phyloP scores from a whole-genome alignment of 64 coral and sea anemone genomes.

The Montipora efflorescens region DNA sequence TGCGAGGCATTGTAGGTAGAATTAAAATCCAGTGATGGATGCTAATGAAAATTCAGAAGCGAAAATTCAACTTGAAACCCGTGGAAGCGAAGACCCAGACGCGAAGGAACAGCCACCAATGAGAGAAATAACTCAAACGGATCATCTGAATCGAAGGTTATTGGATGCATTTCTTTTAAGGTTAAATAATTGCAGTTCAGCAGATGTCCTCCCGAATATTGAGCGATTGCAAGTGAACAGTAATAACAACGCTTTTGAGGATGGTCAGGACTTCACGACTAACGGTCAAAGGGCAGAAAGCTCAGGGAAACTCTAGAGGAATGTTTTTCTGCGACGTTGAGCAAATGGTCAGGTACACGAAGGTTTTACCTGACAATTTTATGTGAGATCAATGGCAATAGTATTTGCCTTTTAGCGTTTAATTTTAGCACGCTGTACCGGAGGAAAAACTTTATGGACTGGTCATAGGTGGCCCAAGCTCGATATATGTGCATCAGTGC shows the following conservation, averaged over 20 bases:
- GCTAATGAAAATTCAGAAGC: not conserved
- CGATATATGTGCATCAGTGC: no score
- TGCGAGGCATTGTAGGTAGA: no score
- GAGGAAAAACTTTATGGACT: no score
- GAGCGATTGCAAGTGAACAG: not conserved
- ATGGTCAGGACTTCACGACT: not conserved
- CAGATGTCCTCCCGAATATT: not conserved
- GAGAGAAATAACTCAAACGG: slow-evolving; percentile 67
- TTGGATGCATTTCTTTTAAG: slow-evolving; percentile 54
- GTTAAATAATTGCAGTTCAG: slow-evolving; percentile 39
- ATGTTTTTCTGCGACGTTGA: no score
- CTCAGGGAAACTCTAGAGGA: no score
- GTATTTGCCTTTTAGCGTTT: no score
- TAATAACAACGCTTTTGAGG: not conserved
- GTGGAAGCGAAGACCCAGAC: slow-evolving; percentile 13
- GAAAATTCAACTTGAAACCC: slow-evolving; percentile 20
- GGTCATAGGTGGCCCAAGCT: no score
- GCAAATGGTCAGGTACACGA: no score
- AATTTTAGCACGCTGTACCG: no score
- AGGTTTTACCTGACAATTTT: no score
- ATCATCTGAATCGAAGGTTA: slow-evolving; percentile 64
- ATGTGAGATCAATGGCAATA: no score
- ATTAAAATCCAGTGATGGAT: not conserved
- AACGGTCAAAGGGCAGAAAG: no score
- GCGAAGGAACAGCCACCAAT: slow-evolving; percentile 13